Evolutionary conservation across 2,888 invertebrate species (phyloP).

Genomic region (Cerastis leucographa): DNA sequence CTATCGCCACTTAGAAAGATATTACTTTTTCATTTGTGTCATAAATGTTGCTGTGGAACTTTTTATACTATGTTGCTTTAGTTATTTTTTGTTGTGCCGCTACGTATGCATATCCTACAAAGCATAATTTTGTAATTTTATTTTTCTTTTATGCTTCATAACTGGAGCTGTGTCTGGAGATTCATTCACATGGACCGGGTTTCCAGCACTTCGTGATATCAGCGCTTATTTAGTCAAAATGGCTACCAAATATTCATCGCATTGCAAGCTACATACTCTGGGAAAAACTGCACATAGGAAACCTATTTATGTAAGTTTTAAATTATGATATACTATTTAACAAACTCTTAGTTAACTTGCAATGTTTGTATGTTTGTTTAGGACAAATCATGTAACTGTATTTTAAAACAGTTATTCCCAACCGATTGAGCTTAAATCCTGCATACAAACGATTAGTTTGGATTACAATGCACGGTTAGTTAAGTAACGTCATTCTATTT

Average conservation of each 20-base stretch:
- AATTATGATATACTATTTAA: neutral
- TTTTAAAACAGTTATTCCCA: too few species aligned
- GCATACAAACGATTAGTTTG: neutral
- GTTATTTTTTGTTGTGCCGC: too few species aligned
- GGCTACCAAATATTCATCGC: neutral
- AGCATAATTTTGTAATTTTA: neutral
- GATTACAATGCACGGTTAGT: neutral
- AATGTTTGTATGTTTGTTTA: neutral
- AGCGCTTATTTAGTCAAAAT: constrained; percentile 34
- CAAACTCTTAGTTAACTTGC: neutral
- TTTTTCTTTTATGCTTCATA: neutral
- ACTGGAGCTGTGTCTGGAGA: constrained; percentile 26
- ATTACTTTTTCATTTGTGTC: neutral
- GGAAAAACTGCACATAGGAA: constrained; percentile 19
- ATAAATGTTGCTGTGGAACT: neutral
- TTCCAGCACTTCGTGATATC: constrained; percentile 33
- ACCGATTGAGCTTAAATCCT: neutral
- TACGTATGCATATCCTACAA: neutral
- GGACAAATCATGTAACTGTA: too few species aligned
- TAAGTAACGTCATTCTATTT: too few species aligned
- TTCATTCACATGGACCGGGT: constrained; percentile 41
- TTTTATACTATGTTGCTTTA: neutral
- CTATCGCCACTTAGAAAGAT: neutral
- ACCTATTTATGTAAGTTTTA: constrained; percentile 50
- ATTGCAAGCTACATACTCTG: constrained; percentile 26